A percentile compares a stretch with the other conserved stretches of the same genome.
Conservation (phyloP, 2,113 vertebrate species). For the Cyanoderma ruficeps region DNA sequence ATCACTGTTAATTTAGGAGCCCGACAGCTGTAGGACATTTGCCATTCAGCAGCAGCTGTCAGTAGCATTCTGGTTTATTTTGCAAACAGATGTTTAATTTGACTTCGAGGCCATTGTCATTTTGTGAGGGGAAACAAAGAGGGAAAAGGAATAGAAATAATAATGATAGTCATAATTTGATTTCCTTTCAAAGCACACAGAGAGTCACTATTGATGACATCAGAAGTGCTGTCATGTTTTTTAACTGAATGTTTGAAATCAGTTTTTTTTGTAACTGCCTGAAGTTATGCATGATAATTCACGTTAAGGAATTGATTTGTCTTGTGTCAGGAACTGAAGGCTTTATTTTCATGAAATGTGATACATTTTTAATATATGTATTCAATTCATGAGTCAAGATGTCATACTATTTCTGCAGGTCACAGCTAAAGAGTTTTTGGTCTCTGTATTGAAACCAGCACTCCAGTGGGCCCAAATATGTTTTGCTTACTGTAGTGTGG, state of each 20-base stretch:
- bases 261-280: neutral
- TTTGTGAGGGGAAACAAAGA: constrained; percentile 62
- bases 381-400: neutral
- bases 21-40: constrained; percentile 74
- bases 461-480: neutral
- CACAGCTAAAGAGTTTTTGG: neutral
- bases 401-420: neutral
- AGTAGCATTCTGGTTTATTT: constrained; percentile 69
- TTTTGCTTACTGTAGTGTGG: neutral
- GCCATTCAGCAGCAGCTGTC: constrained; percentile 73
- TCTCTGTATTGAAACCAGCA: neutral
- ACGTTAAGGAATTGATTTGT: neutral
- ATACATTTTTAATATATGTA: neutral
- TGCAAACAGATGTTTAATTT: constrained; percentile 82
- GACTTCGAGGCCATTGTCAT: constrained; percentile 66
- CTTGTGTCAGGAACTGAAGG: neutral
- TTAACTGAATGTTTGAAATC: constrained; percentile 20
- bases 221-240: constrained; percentile 50
- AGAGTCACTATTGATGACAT: constrained; percentile 47
- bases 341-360: neutral
- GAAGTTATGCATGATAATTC: neutral
- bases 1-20: constrained; percentile 74
- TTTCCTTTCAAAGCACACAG: constrained; percentile 67
- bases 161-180: constrained; percentile 66
- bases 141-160: constrained; percentile 69